These are phyloP conservation scores for Axea sp. DNA, from an alignment of 2,888 invertebrate genomes.

Conservation along the genomic window DNA sequence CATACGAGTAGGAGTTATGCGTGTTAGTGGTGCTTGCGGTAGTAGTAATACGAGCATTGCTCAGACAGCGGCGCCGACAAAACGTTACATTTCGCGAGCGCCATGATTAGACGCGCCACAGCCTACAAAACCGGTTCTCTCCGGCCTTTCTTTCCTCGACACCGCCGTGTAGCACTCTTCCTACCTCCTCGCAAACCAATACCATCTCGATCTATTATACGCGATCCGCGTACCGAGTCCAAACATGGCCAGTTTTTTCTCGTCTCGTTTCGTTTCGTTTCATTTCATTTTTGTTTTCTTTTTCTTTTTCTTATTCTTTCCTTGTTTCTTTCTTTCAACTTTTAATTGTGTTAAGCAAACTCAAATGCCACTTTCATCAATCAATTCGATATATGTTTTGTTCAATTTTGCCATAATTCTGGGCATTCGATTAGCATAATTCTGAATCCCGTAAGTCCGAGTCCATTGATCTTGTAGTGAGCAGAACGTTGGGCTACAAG, in stretches of 20 bases:
- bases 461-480: too few relatives aligned
- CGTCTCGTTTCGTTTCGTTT: background rate
- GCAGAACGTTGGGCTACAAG: too few relatives aligned
- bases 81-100: constrained; percentile 71
- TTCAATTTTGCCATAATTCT: background rate
- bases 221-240: constrained; percentile 23
- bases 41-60: constrained; percentile 58
- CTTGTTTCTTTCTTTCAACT: constrained; percentile 2
- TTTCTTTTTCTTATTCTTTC: too few relatives aligned
- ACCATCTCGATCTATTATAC: constrained; percentile 20
- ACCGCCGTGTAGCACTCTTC: constrained; percentile 34
- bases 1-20: constrained; percentile 47
- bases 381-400: too few relatives aligned
- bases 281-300: too few relatives aligned
- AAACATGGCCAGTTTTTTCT: constrained; percentile 21
- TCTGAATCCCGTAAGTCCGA: background rate
- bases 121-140: constrained; percentile 70
- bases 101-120: constrained; percentile 73
- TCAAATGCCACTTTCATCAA: background rate
- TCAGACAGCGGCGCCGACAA: constrained; percentile 63
- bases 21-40: constrained; percentile 61
- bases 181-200: constrained; percentile 24
- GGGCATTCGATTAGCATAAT: background rate
- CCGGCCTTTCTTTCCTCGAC: constrained; percentile 42
- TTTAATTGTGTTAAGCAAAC: constrained; percentile 40